Evolutionary conservation across 2,113 vertebrate genomes (phyloP).

Genomic region (Grammomys surdaster): DNA sequence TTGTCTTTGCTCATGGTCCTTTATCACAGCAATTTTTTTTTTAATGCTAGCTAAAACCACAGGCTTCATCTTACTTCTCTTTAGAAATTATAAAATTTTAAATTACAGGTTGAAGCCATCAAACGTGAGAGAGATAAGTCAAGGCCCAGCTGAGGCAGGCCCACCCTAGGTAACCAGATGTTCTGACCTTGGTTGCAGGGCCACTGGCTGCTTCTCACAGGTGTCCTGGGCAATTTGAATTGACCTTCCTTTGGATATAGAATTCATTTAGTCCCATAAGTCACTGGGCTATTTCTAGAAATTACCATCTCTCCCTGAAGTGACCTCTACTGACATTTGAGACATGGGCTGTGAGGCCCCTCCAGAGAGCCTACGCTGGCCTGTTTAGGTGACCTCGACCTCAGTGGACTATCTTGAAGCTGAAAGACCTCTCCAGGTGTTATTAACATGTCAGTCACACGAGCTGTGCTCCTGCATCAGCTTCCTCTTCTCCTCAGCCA

Average conservation of each 20-base stretch:
- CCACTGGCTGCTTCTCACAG: background rate
- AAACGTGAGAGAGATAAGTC: background rate
- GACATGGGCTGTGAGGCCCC: background rate
- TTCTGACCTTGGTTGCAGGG: no score
- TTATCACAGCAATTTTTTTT: background rate
- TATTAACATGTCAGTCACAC: background rate
- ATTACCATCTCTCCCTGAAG: background rate
- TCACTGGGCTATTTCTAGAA: conserved; percentile 34
- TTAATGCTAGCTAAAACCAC: background rate
- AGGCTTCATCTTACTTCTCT: background rate
- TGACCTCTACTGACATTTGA: conserved; percentile 16
- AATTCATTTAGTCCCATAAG: conserved; percentile 10
- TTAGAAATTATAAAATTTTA: conserved; percentile 26
- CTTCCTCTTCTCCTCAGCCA: background rate
- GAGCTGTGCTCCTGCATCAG: background rate
- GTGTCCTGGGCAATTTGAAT: background rate
- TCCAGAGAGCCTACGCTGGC: background rate
- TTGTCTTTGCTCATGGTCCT: background rate
- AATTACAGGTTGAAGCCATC: background rate
- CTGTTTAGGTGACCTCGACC: background rate
- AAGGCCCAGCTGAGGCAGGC: background rate
- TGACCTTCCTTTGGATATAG: background rate
- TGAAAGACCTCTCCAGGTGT: background rate
- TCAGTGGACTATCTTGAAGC: background rate
- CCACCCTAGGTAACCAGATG: background rate